phyloP scores from a whole-genome alignment of 2,797 vertebrate genomes.

The Prionace glauca region DNA sequence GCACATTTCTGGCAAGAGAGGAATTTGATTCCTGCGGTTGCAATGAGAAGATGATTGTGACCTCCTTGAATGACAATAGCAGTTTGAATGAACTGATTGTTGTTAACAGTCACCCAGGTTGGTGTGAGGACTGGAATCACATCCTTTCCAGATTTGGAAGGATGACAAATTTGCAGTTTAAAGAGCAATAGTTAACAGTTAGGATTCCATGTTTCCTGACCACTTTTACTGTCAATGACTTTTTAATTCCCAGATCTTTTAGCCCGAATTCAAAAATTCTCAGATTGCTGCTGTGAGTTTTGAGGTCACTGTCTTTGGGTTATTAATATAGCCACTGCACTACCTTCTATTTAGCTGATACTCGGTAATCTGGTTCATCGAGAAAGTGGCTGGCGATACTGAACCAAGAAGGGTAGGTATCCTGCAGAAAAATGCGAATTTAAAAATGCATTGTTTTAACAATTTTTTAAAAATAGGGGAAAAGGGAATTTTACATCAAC shows the following conservation, averaged over 20 bases:
- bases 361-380: background rate
- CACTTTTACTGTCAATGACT: background rate
- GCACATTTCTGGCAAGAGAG: background rate
- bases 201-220: background rate
- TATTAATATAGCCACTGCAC: background rate
- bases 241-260: background rate
- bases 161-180: background rate
- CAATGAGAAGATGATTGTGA: background rate
- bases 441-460: background rate
- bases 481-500: constrained; percentile 48
- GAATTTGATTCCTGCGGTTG: background rate
- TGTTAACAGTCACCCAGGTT: background rate
- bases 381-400: background rate
- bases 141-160: background rate
- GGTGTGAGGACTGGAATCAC: background rate
- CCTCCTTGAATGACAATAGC: background rate
- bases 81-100: background rate
- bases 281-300: background rate
- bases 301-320: background rate
- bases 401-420: background rate
- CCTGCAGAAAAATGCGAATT: background rate
- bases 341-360: background rate
- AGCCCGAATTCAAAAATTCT: background rate
- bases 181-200: background rate
- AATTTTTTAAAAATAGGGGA: background rate